Evolutionary conservation across 2,888 invertebrate genomes (phyloP).

Genomic region (Willowsia nigromaculata): DNA sequence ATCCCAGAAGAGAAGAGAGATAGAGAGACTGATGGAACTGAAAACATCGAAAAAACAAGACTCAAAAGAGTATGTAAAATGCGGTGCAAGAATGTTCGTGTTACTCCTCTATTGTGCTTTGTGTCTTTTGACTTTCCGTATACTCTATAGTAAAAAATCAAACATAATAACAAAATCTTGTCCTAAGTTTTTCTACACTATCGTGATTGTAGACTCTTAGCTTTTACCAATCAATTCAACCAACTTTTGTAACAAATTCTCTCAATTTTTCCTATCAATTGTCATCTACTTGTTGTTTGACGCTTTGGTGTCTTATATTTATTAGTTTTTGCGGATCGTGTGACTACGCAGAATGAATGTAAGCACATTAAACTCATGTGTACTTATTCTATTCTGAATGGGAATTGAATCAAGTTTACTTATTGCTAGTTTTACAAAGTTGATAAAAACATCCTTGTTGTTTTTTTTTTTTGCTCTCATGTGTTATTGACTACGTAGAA

Average conservation of each 20-base stretch:
- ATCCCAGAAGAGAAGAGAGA: neutral
- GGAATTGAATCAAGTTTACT: slow-evolving; percentile 23
- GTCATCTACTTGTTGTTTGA: too few relatives aligned
- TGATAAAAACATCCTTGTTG: slow-evolving; percentile 5
- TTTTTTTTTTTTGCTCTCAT: too few relatives aligned
- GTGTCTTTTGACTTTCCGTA: neutral
- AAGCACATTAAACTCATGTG: neutral
- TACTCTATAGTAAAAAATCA: neutral
- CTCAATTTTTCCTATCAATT: too few relatives aligned
- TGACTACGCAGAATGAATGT: neutral
- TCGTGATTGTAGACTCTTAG: too few relatives aligned
- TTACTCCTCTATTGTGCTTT: neutral
- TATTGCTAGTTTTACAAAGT: neutral
- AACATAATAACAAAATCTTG: too few relatives aligned
- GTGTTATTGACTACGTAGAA: slow-evolving; percentile 32
- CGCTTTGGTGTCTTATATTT: too few relatives aligned
- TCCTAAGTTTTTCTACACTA: too few relatives aligned
- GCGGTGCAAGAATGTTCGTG: neutral
- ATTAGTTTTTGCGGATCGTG: neutral
- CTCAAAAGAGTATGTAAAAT: neutral
- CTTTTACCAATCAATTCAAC: too few relatives aligned
- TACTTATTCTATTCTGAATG: neutral
- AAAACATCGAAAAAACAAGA: neutral
- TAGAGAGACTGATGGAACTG: neutral
- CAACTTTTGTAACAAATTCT: too few relatives aligned